Evolutionary conservation across 2,113 vertebrate genomes (phyloP).

Genomic region (Delphinapterus leucas): DNA sequence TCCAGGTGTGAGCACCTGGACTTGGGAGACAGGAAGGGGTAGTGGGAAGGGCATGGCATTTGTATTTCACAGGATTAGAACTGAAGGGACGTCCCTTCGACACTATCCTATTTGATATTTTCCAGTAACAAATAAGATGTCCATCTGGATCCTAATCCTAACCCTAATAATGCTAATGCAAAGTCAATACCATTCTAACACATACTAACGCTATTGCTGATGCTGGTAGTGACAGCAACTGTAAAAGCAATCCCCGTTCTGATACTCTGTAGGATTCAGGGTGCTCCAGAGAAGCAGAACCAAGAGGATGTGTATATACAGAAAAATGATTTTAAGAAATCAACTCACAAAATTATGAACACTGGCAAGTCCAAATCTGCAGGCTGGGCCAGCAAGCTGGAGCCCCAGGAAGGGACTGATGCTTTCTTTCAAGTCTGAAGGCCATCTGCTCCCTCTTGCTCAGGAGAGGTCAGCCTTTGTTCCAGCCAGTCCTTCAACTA

Average conservation of each 20-base stretch:
- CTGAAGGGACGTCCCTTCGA: background rate
- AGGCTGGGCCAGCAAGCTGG: background rate
- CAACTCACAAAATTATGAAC: background rate
- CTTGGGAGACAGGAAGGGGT: background rate
- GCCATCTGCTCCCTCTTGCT: background rate
- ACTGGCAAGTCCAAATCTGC: background rate
- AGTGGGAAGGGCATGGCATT: background rate
- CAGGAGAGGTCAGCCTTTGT: background rate
- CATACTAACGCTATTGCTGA: background rate
- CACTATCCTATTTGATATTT: background rate
- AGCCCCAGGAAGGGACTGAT: too few relatives aligned
- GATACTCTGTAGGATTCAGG: background rate
- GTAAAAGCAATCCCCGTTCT: background rate
- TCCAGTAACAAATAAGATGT: background rate
- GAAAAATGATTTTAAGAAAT: background rate
- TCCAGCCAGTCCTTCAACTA: background rate
- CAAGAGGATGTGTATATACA: accelerated
- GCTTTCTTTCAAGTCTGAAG: background rate
- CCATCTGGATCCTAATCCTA: background rate
- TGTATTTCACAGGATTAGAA: background rate
- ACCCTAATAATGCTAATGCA: background rate
- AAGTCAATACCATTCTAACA: background rate
- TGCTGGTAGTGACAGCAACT: too few relatives aligned
- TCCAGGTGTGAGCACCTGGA: background rate
- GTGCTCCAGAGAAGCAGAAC: background rate